Evolutionary conservation across 2,888 invertebrate genomes (phyloP), one percentile per base, ranked within the genome.

Genomic region (Lasius fuliginosus): DNA sequence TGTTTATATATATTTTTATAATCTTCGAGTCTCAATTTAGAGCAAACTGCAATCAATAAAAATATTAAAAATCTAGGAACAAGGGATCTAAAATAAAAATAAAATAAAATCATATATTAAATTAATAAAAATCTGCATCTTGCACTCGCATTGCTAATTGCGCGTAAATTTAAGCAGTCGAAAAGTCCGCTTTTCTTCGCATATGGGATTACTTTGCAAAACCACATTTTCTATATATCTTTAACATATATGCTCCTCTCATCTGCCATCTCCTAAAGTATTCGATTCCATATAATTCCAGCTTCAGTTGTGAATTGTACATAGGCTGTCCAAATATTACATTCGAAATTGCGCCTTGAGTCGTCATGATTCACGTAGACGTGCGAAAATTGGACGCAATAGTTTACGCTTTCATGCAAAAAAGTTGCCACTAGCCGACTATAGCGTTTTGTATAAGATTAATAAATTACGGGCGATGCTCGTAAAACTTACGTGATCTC

Each of bases 91-190:
- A 49, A 15, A 18, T 49, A 18, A 53, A 53, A 4, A 53, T 0
- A 8, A n/a, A 53, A 53, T 53, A 53, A 49, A 49, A 49, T 18
- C 6, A 53, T 1, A 53, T n/a, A 58, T 69, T 46, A 36, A 40
- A 46, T 5, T 15, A 42, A 6, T 46, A 36, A 53, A n/a, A 53
- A 12, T 60, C 90, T 91, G 88, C 83, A 89, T 91, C 87, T 90
- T 91, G 87, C 89, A 86, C 15, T 42, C 89, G 88, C 90, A 88
- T 87, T 86, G 90, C 90, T 93, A 92, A 93, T 93, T 93, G 92
- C 93, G 87, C 92, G 86, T 92, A 89, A 87, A 88, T 87, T 90
- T 90, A 92, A 89, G 90, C 89, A 90, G 86, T 90, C 76, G 76
- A 90, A 89, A 82, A 86, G 64, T 62, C n/a, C 8, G 8, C 6